These are phyloP conservation scores for Diceros bicornis DNA, from an alignment of 2,797 vertebrate genomes.

Conservation along the genomic window DNA sequence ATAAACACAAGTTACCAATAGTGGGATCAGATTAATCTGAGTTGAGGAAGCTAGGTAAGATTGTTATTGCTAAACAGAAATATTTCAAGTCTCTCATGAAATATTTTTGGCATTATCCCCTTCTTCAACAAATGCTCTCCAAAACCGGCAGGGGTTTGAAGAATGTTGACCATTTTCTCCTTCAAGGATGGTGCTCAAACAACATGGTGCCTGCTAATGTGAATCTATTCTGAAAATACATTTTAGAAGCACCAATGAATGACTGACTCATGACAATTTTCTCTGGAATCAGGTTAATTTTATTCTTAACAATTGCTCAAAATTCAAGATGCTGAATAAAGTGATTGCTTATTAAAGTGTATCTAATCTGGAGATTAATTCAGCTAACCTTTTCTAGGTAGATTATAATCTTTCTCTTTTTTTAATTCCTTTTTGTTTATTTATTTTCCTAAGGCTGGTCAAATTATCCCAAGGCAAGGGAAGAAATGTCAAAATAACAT, in stretches of 20 bases:
- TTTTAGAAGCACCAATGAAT: neutral
- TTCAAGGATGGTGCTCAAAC: neutral
- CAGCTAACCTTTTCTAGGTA: neutral
- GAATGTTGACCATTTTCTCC: neutral
- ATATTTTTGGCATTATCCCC: neutral
- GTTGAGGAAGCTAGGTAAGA: neutral
- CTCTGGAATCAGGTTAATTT: neutral
- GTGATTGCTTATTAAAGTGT: neutral
- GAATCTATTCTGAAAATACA: neutral
- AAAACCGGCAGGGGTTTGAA: neutral
- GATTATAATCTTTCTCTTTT: neutral
- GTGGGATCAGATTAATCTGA: neutral
- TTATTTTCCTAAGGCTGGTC: neutral
- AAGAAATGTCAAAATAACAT: neutral
- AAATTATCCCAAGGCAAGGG: neutral
- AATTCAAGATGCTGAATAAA: neutral
- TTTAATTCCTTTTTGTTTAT: neutral
- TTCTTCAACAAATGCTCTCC: neutral
- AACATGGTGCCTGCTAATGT: neutral
- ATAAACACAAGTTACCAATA: neutral
- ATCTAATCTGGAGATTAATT: neutral
- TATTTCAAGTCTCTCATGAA: constrained; percentile 56
- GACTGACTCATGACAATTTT: neutral
- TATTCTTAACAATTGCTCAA: constrained; percentile 3
- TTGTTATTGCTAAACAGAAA: constrained; percentile 42